Evolutionary conservation across 1,140 invertebrate species (phyloP), one percentile per base, ranked within the genome.

Genomic region (Drosophila biarmipes): DNA sequence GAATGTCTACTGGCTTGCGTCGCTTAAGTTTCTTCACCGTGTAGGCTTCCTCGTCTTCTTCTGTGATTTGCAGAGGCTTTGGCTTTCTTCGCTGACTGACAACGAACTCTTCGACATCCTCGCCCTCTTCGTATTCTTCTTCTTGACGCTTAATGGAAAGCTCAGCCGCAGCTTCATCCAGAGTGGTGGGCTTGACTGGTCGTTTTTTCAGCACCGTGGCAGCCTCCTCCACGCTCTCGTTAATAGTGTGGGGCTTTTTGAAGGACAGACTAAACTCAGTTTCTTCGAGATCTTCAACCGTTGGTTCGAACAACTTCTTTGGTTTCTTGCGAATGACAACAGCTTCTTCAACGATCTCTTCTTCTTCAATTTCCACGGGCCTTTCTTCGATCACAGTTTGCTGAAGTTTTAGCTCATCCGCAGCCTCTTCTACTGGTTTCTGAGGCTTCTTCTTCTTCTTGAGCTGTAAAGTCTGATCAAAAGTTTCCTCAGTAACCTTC

Each of bases 1-100:
- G 94, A 71, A 96, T 93, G 77, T 94, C 93, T 42, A 94, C 93
- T 72, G 93, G 91, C 86, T 94, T 94, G 48, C 94, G 93, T 24
- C 94, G 94, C 62, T 95, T 95, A 48, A 95, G 90, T 87, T 95
- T 96, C 79, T 95, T 95, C 19, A 96, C 93, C 6, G 95, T 96
- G 14, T 96, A 92, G 92, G 96, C 95, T 91, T 96, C 94, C 59
- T 94, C 93, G 54, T 94, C 94, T 92, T 96, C 95, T 91, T 96
- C 95, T 29, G 94, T 93, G 43, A 94, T 92, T 71, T 95, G 94
- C 38, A 91, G 54, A 24, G 80, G 85, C 17, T 89, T 91, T 7
- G 69, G 76, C 59, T 91, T 92, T 6, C 38, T 46, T 12, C 90
- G 91, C 62, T 89, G 89, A 12, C 91, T 85, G 0, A 90, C 82